Evolutionary conservation across 2,888 invertebrate genomes (phyloP).

Genomic region (Tuta absoluta): DNA sequence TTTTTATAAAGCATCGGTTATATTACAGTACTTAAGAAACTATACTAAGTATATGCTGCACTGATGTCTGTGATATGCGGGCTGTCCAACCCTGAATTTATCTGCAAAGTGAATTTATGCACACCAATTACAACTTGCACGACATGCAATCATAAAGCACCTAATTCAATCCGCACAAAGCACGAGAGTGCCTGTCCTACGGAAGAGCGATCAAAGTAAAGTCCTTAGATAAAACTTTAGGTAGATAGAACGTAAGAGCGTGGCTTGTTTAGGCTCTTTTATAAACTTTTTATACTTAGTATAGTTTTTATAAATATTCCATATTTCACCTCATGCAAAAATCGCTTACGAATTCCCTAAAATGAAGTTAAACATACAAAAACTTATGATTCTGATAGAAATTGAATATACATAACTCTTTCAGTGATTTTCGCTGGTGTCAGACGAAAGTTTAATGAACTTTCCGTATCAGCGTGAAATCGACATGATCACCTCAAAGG

Average conservation of each 20-base stretch:
- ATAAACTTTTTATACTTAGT: too few relatives aligned
- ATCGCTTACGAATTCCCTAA: too few relatives aligned
- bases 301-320: too few relatives aligned
- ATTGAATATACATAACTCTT: neutral
- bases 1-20: too few relatives aligned
- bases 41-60: too few relatives aligned
- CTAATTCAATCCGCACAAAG: conserved; percentile 6
- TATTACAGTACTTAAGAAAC: too few relatives aligned
- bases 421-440: neutral
- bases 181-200: neutral
- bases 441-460: conserved; percentile 3
- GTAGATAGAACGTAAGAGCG: too few relatives aligned
- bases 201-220: conserved; percentile 7
- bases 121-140: neutral
- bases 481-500: neutral
- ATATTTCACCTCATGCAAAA: too few relatives aligned
- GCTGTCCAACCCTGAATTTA: neutral
- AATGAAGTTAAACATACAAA: too few relatives aligned
- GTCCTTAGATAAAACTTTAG: neutral
- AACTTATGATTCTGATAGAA: too few relatives aligned
- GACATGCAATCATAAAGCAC: neutral
- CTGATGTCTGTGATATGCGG: too few relatives aligned
- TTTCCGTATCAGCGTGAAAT: neutral
- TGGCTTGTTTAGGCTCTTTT: too few relatives aligned
- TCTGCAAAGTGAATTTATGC: neutral